Conservation (phyloP, 2,113 vertebrate species). For the Xenopus tropicalis region DNA sequence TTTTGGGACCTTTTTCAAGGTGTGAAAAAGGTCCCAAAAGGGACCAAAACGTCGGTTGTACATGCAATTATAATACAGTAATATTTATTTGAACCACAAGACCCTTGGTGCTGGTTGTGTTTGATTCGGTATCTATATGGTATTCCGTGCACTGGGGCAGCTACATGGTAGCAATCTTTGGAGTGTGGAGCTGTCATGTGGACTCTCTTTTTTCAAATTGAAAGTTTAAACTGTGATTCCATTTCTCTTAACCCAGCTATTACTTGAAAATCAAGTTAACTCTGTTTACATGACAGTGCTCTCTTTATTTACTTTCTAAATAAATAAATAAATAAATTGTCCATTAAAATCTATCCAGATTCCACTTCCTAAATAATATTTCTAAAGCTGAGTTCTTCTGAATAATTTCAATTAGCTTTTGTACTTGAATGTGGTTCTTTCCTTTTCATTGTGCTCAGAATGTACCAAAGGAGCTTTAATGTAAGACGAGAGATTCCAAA, state of each 20-base stretch:
- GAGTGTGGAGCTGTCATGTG: no score
- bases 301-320: constrained; percentile 9
- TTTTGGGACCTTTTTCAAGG: no score
- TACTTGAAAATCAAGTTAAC: constrained; percentile 6
- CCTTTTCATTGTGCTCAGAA: constrained; percentile 5
- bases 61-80: no score
- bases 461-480: constrained; percentile 36
- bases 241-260: neutral
- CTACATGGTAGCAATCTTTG: no score
- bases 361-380: constrained; percentile 25
- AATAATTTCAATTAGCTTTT: constrained; percentile 19
- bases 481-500: constrained; percentile 26
- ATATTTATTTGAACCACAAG: no score
- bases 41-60: no score
- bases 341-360: constrained; percentile 8
- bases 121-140: no score
- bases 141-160: no score
- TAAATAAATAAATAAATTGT: neutral
- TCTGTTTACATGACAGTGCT: constrained; percentile 12
- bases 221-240: no score
- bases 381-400: constrained; percentile 2
- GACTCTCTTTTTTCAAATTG: no score
- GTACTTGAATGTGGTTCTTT: neutral
- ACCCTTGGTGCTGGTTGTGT: no score
- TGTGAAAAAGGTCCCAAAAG: no score